phyloP scores from a whole-genome alignment of 2,888 invertebrate species.

The Chirona hameri region DNA sequence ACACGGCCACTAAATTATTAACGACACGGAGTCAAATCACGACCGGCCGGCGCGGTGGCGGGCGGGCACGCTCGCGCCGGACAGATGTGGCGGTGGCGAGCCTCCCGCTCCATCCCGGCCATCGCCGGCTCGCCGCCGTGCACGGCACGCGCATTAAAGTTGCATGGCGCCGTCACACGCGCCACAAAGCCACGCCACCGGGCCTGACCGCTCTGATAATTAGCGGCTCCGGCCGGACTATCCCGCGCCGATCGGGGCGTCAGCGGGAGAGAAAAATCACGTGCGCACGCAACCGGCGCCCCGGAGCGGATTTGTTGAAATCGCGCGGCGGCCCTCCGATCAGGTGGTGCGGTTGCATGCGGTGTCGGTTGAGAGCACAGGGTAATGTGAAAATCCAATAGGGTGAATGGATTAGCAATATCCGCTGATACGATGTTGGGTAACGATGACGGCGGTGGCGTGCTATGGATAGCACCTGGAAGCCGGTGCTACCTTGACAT shows the following conservation, averaged over 20 bases:
- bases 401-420: no score
- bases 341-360: not conserved
- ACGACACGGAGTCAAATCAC: not conserved
- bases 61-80: not conserved
- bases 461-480: no score
- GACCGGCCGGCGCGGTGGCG: not conserved
- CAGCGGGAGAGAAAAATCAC: not conserved
- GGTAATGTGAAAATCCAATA: no score
- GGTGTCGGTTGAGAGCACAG: not conserved
- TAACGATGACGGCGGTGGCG: no score
- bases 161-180: not conserved
- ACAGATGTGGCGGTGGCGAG: not conserved
- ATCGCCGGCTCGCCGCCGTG: not conserved
- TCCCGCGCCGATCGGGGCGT: not conserved
- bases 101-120: not conserved
- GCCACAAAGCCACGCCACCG: conserved; percentile 1
- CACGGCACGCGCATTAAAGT: not conserved
- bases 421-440: no score
- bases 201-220: not conserved
- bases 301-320: not conserved
- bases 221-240: not conserved
- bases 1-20: conserved; percentile 22
- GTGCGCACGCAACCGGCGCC: not conserved
- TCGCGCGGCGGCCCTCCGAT: not conserved
- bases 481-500: no score